Base-by-base conservation (phyloP, 2,113 vertebrate species). In the Amblyopsis rosae region DNA sequence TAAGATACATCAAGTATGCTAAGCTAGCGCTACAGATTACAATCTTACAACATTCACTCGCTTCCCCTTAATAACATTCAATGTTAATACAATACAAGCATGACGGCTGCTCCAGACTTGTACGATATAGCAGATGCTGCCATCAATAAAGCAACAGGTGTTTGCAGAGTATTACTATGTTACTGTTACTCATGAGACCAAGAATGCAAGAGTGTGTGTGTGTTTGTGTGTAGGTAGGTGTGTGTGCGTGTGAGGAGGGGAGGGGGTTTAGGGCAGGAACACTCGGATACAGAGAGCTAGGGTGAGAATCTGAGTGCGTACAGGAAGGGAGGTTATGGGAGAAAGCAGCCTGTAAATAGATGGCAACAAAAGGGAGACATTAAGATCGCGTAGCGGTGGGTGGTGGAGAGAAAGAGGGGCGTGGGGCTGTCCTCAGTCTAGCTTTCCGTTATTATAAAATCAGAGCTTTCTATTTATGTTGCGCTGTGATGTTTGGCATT, bases 401-500 rank as follows among this genome's bases (percentile, higher is more conserved):
- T 32, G 58, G 50, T 17, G 60, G 53, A 62, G 62, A 71, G 67
- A 47, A 26, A 48, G 59, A 62, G 65, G 75, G 67, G 80, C 57
- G 59, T 72, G 82, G 73, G 82, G 86, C 87, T 84, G 86, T 89
- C 85, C 84, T 83, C 86, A 76, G 80, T 79, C 72, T 77, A 2
- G 17, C 61, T 59, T 61, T 51, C 74, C 56, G 11, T 41, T 63
- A 77, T 74, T 79, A 82, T 80, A 89, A 88, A 91, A 86, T 85
- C 83, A 82, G 53, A 80, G 61, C 73, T 48, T 82, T 84, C 92
- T 92, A 93, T 92, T 92, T 90, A 87, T 92, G 92, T 68, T 70
- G 59, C 70, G 6, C 70, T 79, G 87, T 89, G 90, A 92, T 87
- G 90, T 91, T 87, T 85, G 91, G 92, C 83, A 93, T 93, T 93